Evolutionary conservation across 1,140 invertebrate species (phyloP), one percentile per base, ranked within the genome.

Genomic region (Dryas iulia): DNA sequence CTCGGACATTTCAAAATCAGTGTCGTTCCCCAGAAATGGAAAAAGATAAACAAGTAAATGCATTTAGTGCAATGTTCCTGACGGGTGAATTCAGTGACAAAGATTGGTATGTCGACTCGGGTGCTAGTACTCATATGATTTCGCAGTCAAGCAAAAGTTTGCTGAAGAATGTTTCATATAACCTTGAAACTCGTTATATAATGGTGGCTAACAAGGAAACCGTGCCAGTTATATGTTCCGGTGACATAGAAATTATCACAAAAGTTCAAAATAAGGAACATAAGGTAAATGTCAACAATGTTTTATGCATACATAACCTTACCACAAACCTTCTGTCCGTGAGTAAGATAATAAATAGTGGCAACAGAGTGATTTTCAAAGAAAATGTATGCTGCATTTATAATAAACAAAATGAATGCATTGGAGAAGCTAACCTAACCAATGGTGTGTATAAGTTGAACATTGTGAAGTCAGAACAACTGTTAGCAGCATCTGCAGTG

Each of bases 1-100:
- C 31, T 61, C 59, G 59, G 59, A 61, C 59, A 61, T 61, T 61
- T 39, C 59, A 52, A 61, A 61, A 61, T 62, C 60, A 62, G 39
- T 62, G 60, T 62, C 35, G 24, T 62, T 53, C 23, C 35, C 35
- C 35, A 53, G 24, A 62, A 28, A 62, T 26, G 35, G 25, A 47
- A 31, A 58, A 58, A 30, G 56, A 30, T 30, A 58, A 58, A 31
- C 25, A 58, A 30, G 28, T 31, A 30, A 58, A 61, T 52, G 59
- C 39, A 25, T 61, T 61, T 61, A 47, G 33, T 47, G 59, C 59
- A 47, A 52, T 61, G 59, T 61, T 61, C 39, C 35, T 61, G 59
- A 61, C 33, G 33, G 59, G 59, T 47, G 39, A 61, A 39, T 61
- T 61, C 39, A 61, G 59, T 52, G 25, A 52, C 33, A 61, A 61